Percentiles rank a stretch among this genome's conserved stretches.
Evolutionary conservation across 1,140 invertebrate species (phyloP).

Genomic region (Sinella curviseta): DNA sequence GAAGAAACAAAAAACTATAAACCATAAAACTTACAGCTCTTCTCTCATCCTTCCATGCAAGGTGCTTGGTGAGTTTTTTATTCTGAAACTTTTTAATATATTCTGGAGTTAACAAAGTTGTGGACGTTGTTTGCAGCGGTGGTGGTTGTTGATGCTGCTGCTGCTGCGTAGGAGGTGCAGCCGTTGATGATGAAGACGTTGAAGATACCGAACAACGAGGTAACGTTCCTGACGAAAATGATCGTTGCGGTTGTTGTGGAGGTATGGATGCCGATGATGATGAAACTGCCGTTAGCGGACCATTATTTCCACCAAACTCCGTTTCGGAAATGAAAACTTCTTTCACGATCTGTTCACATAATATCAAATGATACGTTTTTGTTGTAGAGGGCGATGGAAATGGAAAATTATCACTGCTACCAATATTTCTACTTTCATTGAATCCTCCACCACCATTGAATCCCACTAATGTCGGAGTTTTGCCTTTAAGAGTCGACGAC

Average conservation of each 20-base stretch:
- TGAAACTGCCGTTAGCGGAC: not conserved
- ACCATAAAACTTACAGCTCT: slow-evolving; percentile 46
- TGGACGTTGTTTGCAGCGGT: not conserved
- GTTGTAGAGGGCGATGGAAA: too few relatives aligned
- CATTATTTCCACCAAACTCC: not conserved
- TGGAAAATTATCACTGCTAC: too few relatives aligned
- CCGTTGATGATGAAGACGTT: slow-evolving; percentile 11
- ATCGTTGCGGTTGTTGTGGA: not conserved
- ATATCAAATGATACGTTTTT: slow-evolving; percentile 36
- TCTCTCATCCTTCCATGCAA: slow-evolving; percentile 47
- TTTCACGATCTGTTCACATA: slow-evolving; percentile 47
- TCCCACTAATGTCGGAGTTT: too few relatives aligned
- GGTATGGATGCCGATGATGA: not conserved
- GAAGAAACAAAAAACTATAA: too few relatives aligned
- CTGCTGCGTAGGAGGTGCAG: not conserved
- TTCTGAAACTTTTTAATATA: slow-evolving; percentile 37
- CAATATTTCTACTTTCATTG: too few relatives aligned
- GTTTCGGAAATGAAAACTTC: slow-evolving; percentile 47
- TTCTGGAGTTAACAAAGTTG: not conserved
- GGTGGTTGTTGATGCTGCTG: slow-evolving; percentile 23
- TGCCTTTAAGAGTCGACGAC: not conserved
- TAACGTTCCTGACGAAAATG: not conserved
- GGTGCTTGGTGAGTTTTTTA: slow-evolving; percentile 39
- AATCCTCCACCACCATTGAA: not conserved
- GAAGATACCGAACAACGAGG: not conserved